phyloP scores from a whole-genome alignment of 2,797 vertebrate genomes.

The Neostethus bicornis region DNA sequence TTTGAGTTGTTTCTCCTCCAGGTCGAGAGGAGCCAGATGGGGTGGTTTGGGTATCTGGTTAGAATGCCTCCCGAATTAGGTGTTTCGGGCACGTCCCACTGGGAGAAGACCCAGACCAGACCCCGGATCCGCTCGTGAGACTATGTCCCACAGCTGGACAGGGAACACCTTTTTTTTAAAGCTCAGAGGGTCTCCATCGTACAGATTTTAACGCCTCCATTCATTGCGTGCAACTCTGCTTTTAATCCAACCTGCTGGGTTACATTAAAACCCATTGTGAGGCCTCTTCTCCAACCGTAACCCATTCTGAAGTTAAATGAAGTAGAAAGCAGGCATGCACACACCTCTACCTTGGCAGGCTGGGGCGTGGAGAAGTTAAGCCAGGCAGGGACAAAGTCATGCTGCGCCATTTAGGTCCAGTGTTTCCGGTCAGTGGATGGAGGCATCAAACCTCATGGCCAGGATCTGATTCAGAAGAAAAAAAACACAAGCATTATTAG shows the following conservation, averaged over 20 bases:
- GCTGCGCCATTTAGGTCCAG: conserved; percentile 99
- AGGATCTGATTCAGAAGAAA: conserved; percentile 81
- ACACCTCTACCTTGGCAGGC: conserved; percentile 90
- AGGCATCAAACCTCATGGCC: conserved; percentile 99
- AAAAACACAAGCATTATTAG: neutral
- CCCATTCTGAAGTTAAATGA: too few species aligned
- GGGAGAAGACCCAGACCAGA: too few species aligned
- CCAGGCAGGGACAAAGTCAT: conserved; percentile 99
- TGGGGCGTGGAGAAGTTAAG: conserved; percentile 99
- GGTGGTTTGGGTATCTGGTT: too few species aligned
- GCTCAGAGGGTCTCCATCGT: too few species aligned
- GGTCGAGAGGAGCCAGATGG: too few species aligned
- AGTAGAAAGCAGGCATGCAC: neutral
- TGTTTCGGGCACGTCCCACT: too few species aligned
- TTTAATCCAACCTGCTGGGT: neutral
- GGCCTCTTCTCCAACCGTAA: too few species aligned
- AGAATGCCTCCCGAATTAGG: too few species aligned
- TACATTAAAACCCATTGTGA: neutral
- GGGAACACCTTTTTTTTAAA: too few species aligned
- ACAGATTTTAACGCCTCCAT: neutral
- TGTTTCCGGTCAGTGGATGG: conserved; percentile 98
- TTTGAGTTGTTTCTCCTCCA: too few species aligned
- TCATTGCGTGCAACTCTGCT: neutral
- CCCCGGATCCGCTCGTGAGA: too few species aligned
- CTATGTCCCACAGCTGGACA: too few species aligned